Percentiles rank a stretch among this genome's conserved stretches.
These are phyloP conservation scores for Caenorhabditis angaria DNA, from an alignment of 2,888 invertebrate genomes.

Conservation along the genomic window DNA sequence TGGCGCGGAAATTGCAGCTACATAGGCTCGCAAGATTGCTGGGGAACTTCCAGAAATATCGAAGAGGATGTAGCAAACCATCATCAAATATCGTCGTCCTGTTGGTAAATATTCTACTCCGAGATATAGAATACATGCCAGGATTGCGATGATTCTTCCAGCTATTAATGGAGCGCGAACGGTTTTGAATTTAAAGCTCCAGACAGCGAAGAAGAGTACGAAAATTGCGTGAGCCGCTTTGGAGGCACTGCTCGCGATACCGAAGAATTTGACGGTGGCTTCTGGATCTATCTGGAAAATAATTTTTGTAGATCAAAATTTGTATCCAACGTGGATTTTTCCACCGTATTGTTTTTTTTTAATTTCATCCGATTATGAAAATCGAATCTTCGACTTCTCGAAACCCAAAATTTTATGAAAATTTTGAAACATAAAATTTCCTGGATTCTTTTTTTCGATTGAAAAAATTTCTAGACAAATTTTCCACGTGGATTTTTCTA, in stretches of 20 bases:
- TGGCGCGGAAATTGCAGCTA: slow-evolving; percentile 35
- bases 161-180: slow-evolving; percentile 39
- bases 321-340: not conserved
- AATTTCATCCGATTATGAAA: no score
- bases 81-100: slow-evolving; percentile 43
- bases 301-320: not conserved
- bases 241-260: slow-evolving; percentile 34
- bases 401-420: no score
- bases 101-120: slow-evolving; percentile 27
- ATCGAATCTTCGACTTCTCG: no score
- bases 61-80: slow-evolving; percentile 42
- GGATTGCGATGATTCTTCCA: slow-evolving; percentile 36
- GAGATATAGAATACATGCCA: slow-evolving; percentile 33
- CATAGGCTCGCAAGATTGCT: slow-evolving; percentile 43
- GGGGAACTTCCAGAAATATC: slow-evolving; percentile 42
- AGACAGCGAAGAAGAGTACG: slow-evolving; percentile 32
- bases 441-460: no score
- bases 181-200: slow-evolving; percentile 44
- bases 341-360: not conserved
- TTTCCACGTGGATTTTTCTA: no score
- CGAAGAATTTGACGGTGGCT: slow-evolving; percentile 42
- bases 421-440: no score
- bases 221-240: slow-evolving; percentile 41
- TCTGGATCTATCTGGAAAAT: slow-evolving; percentile 29
- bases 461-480: no score